Percentiles rank a stretch among this genome's conserved stretches.
Evolutionary conservation across 1,140 invertebrate species (phyloP).

Genomic region (Forficula auricularia): DNA sequence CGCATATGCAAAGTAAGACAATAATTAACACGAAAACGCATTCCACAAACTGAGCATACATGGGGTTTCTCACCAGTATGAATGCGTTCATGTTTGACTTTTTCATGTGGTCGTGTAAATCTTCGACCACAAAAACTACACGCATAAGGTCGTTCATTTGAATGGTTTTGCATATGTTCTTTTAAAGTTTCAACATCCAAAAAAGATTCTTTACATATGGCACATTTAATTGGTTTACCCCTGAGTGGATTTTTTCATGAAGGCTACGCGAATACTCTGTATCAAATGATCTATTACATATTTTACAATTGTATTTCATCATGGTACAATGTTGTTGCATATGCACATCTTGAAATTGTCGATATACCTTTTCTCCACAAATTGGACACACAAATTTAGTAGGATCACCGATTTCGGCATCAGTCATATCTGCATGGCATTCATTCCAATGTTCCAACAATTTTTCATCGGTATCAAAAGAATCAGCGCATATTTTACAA

Average conservation of each 20-base stretch:
- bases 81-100: neutral
- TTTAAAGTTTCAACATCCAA: constrained; percentile 27
- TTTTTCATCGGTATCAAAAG: no score
- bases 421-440: no score
- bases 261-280: constrained; percentile 41
- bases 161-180: constrained; percentile 44
- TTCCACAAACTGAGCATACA: constrained; percentile 56
- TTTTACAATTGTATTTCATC: constrained; percentile 35
- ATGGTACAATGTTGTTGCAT: constrained; percentile 38
- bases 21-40: constrained; percentile 57
- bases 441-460: no score
- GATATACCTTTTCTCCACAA: constrained; percentile 37
- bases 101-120: neutral
- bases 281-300: constrained; percentile 48
- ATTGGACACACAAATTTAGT: constrained; percentile 26
- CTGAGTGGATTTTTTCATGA: constrained; percentile 46
- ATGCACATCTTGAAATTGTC: constrained; percentile 40
- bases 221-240: constrained; percentile 28
- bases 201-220: constrained; percentile 22
- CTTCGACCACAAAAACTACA: neutral
- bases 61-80: constrained; percentile 23
- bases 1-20: constrained; percentile 61
- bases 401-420: no score
- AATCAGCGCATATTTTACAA: no score
- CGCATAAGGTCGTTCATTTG: constrained; percentile 31